Evolutionary conservation across 1,140 invertebrate species (phyloP).

Genomic region (Linepithema humile): DNA sequence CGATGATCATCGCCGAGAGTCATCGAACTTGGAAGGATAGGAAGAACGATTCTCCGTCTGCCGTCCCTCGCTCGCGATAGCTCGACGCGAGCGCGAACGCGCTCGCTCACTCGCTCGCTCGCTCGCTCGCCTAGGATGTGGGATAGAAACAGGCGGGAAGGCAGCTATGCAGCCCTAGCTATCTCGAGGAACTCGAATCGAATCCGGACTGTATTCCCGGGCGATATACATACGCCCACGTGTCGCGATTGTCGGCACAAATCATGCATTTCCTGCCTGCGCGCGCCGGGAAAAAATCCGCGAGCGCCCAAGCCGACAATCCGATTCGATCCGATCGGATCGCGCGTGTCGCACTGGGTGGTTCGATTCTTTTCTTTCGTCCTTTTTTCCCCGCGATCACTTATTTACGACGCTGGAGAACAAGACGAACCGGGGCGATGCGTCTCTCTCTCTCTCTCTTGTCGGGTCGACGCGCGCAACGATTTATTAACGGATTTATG

Average conservation of each 20-base stretch:
- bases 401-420: not conserved
- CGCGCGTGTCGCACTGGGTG: not conserved
- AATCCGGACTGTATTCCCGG: conserved; percentile 39
- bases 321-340: conserved; percentile 37
- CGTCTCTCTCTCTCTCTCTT: not conserved
- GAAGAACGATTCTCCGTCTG: conserved; percentile 60
- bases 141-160: conserved; percentile 19
- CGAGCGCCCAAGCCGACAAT: conserved; percentile 12
- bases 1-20: conserved; percentile 64
- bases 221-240: conserved; percentile 57
- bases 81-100: conserved; percentile 13
- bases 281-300: conserved; percentile 31
- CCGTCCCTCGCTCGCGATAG: conserved; percentile 55
- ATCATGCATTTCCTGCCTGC: conserved; percentile 53
- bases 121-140: conserved; percentile 21
- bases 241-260: conserved; percentile 57
- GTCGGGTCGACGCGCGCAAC: not conserved
- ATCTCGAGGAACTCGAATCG: conserved; percentile 55
- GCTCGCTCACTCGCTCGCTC: not conserved
- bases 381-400: not conserved
- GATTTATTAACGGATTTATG: too few relatives aligned
- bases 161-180: conserved; percentile 23
- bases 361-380: not conserved
- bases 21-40: conserved; percentile 66
- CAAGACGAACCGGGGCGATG: not conserved